Base-by-base conservation (phyloP, 2,113 vertebrate species). In the Eira barbara region DNA sequence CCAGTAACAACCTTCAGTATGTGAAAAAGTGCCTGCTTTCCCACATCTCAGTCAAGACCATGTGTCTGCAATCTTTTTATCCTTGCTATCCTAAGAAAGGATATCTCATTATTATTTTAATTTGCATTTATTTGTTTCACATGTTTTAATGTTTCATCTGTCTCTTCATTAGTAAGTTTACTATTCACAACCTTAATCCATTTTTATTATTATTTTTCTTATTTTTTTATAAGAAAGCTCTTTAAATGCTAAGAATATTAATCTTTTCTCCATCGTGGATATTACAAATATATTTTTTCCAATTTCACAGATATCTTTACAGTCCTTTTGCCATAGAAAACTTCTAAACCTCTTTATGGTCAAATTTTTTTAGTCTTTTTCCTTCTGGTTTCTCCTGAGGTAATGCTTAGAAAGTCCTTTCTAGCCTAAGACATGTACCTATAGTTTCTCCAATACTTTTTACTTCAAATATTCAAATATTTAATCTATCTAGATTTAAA, bases 171-270 rank as follows among this genome's bases (percentile, higher is more conserved):
- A 94, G 11, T 85, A 94, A 96, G 31, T 45, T 92, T 86, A 91
- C 49, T 69, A 85, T 59, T 94, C 34, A 81, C 17, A 96, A 39
- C 20, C 29, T 45, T 76, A 94, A 89, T 96, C 42, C 12, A 94
- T 61, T 94, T 92, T 81, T 93, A 93, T 79, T 91, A 49, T 94
- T 97, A 29, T 85, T 76, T 76, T 65, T 84, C 47, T 93, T 80
- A 34, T 69, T 84, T 36, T 81, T 89, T 73, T 89, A 94, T 74
- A 95, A 65, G 18, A 36, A 61, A 61, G 31, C 18, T 79, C 83
- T 87, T 97, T 63, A 85, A 89, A 81, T 90, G 73, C 65, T 82
- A 78, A 82, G 36, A 17, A 47, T 92, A 49, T 84, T 80, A 55
- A 89, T 88, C 31, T 89, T 87, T 90, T 79, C 65, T 95, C 52